Evolutionary conservation across 1,140 invertebrate genomes (phyloP).

Genomic region (Pachyrhynchus sulphureomaculatus): DNA sequence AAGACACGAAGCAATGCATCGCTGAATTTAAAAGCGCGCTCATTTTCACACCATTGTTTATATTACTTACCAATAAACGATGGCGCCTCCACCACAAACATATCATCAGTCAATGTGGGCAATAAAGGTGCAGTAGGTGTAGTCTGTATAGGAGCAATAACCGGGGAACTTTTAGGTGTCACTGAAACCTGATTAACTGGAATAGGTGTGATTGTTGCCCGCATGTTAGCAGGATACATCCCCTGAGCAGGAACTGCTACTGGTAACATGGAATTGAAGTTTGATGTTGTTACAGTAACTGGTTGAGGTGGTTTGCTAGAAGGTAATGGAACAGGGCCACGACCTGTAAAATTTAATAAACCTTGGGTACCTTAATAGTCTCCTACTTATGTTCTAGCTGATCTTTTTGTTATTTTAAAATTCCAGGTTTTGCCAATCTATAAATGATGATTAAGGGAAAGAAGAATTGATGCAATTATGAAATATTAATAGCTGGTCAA

Average conservation of each 20-base stretch:
- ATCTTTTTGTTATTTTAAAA: too few species aligned
- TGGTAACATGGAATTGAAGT: slow-evolving; percentile 54
- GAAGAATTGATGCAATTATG: too few species aligned
- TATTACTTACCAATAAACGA: slow-evolving; percentile 67
- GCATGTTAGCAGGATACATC: slow-evolving; percentile 60
- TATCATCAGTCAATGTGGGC: slow-evolving; percentile 81
- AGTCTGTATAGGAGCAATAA: slow-evolving; percentile 45
- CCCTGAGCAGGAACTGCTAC: slow-evolving; percentile 59
- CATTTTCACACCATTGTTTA: slow-evolving; percentile 42
- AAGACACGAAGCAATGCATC: too few species aligned
- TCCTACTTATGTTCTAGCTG: too few species aligned
- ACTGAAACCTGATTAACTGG: slow-evolving; percentile 48
- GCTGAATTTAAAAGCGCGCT: neutral
- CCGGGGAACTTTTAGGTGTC: slow-evolving; percentile 17
- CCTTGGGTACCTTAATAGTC: neutral
- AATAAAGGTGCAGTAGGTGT: slow-evolving; percentile 61
- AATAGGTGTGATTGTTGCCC: slow-evolving; percentile 61
- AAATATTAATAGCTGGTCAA: too few species aligned
- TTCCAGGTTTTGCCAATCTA: too few species aligned
- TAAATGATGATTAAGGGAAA: too few species aligned
- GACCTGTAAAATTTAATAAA: slow-evolving; percentile 47
- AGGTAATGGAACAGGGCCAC: slow-evolving; percentile 60
- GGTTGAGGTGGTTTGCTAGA: slow-evolving; percentile 40
- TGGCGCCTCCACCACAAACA: slow-evolving; percentile 87
- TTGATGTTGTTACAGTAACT: slow-evolving; percentile 36